Evolutionary conservation across 1,140 invertebrate species (phyloP).

Genomic region (Ladona fulva): DNA sequence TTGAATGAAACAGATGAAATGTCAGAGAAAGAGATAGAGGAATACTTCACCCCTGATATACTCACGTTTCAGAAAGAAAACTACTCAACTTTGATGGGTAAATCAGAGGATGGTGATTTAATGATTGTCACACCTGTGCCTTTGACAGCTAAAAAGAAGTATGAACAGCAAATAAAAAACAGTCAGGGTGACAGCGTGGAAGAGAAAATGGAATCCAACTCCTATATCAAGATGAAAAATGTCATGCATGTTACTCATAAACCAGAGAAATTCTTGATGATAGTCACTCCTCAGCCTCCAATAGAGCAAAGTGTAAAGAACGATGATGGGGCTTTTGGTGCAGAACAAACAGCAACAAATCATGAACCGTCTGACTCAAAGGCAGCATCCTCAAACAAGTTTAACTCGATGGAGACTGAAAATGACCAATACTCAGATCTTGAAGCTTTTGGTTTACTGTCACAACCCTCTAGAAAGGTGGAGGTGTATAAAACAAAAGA

Average conservation of each 20-base stretch:
- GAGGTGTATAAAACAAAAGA: too few species aligned
- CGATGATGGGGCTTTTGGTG: too few species aligned
- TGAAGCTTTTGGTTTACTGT: too few species aligned
- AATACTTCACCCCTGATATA: not conserved
- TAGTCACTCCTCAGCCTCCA: not conserved
- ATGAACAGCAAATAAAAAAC: not conserved
- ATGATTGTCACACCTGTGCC: not conserved
- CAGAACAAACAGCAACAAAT: too few species aligned
- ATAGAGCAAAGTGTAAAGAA: too few species aligned
- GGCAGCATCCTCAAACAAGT: too few species aligned
- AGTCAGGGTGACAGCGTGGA: not conserved
- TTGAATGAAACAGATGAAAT: not conserved
- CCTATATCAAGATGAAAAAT: not conserved
- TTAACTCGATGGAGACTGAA: too few species aligned
- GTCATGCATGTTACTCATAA: not conserved
- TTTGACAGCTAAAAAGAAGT: not conserved
- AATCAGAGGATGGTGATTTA: not conserved
- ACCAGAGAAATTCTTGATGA: not conserved
- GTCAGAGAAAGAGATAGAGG: not conserved
- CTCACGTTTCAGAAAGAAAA: not conserved
- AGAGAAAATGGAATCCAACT: not conserved
- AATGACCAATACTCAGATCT: too few species aligned
- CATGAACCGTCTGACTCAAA: too few species aligned
- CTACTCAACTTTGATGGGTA: not conserved
- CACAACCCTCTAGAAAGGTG: too few species aligned